phyloP scores from a whole-genome alignment of 2,888 invertebrate genomes.

The Nesidiocoris tenuis region DNA sequence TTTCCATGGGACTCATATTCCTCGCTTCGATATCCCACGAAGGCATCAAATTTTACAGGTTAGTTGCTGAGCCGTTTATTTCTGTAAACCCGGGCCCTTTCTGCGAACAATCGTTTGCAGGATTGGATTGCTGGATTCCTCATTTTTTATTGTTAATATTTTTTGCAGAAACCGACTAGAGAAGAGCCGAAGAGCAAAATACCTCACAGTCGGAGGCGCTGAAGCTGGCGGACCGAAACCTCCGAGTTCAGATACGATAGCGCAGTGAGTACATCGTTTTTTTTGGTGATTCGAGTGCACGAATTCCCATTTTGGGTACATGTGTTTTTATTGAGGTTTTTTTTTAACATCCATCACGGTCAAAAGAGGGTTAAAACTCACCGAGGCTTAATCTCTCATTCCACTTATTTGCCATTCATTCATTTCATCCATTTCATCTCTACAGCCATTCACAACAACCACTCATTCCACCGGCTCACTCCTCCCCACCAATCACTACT shows the following conservation, averaged over 20 bases:
- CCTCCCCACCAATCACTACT: too few relatives aligned
- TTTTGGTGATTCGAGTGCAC: neutral
- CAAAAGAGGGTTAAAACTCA: too few relatives aligned
- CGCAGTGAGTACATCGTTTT: conserved; percentile 22
- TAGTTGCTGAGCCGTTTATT: conserved; percentile 47
- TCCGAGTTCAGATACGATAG: conserved; percentile 37
- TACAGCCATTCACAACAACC: too few relatives aligned
- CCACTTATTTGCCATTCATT: too few relatives aligned
- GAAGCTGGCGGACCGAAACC: conserved; percentile 21
- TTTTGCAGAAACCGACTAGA: conserved; percentile 13
- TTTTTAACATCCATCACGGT: too few relatives aligned
- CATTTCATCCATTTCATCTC: too few relatives aligned
- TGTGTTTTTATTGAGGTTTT: too few relatives aligned
- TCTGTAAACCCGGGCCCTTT: too few relatives aligned
- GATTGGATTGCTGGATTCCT: neutral
- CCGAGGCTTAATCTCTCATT: too few relatives aligned
- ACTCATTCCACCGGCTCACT: too few relatives aligned
- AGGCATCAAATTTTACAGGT: conserved; percentile 85
- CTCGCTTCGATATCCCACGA: conserved; percentile 92
- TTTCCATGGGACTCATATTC: conserved; percentile 89
- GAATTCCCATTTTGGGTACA: neutral
- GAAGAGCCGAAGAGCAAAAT: conserved; percentile 23
- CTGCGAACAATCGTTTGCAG: neutral
- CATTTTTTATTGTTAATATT: neutral
- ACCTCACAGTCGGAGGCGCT: conserved; percentile 27